phyloP scores from a whole-genome alignment of 2,797 vertebrate species.

The Sebastes steindachneri region DNA sequence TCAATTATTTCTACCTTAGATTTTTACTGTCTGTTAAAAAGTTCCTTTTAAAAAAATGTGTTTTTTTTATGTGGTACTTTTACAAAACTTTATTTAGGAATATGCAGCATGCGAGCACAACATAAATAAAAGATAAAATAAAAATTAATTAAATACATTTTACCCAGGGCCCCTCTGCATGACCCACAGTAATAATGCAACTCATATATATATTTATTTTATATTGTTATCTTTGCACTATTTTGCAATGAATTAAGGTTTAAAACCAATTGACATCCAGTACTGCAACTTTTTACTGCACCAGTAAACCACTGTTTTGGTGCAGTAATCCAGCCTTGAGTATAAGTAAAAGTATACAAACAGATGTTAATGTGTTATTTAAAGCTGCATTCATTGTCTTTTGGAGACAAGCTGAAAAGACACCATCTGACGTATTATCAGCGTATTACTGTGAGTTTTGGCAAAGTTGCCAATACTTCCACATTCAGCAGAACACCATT shows the following conservation, averaged over 20 bases:
- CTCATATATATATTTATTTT: not conserved
- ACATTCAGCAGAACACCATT: too few species aligned
- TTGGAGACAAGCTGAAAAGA: too few species aligned
- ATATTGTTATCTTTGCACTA: not conserved
- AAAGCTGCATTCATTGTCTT: too few species aligned
- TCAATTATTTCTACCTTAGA: not conserved
- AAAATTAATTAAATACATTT: not conserved
- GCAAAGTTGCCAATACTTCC: too few species aligned
- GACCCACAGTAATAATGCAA: not conserved
- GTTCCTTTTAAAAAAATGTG: not conserved
- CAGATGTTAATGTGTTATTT: too few species aligned
- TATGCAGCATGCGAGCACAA: too few species aligned
- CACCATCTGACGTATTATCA: too few species aligned
- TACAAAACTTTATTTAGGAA: not conserved
- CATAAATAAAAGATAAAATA: too few species aligned
- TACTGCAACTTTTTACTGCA: not conserved
- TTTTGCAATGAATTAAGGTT: too few species aligned
- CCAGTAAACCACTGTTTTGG: not conserved
- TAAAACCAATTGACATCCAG: not conserved
- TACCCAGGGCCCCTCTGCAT: not conserved
- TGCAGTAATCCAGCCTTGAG: not conserved
- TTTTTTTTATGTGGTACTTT: not conserved
- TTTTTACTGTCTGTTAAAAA: not conserved
- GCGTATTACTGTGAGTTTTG: too few species aligned
- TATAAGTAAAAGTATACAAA: accelerated